Evolutionary conservation across 37 sponge, comb jelly and placozoan species (phyloP).

Genomic region (Diacarnus erythraeanus): DNA sequence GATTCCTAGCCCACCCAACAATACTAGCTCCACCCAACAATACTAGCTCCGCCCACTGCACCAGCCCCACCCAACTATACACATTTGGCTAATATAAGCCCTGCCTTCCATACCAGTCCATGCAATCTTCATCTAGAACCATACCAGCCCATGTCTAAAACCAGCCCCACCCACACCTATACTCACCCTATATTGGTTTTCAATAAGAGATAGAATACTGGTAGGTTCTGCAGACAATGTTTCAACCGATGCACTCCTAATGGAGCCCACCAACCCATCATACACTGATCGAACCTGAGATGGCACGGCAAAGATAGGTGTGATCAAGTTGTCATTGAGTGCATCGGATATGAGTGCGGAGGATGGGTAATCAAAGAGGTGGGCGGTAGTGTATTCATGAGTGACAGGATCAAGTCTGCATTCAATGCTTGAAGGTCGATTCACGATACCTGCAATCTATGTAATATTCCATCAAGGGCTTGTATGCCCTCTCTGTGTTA

Average conservation of each 20-base stretch:
- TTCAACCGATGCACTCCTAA: slow-evolving; percentile 58
- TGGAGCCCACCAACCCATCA: slow-evolving; percentile 23
- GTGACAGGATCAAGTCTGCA: slow-evolving; percentile 34
- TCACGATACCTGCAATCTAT: slow-evolving; percentile 4
- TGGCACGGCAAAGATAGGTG: slow-evolving; percentile 79
- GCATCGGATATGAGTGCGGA: slow-evolving; percentile 46
- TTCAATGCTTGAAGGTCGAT: not conserved
- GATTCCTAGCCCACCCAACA: too few relatives aligned
- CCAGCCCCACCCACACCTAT: not conserved
- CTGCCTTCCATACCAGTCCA: not conserved
- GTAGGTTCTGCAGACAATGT: not conserved
- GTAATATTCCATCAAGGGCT: slow-evolving; percentile 1
- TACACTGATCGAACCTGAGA: slow-evolving; percentile 25
- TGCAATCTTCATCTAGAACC: not conserved
- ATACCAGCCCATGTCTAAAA: not conserved
- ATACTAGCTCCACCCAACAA: not conserved
- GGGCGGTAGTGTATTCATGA: slow-evolving; percentile 21
- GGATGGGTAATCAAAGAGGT: slow-evolving; percentile 75
- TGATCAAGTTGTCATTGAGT: slow-evolving; percentile 61
- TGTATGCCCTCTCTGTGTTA: too few relatives aligned
- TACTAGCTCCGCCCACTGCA: not conserved
- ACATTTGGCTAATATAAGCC: too few relatives aligned
- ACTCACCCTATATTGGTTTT: slow-evolving; percentile 32
- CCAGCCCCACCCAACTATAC: not conserved
- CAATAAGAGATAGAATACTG: slow-evolving; percentile 9